Conservation (phyloP, 37 sponge, comb jelly and placozoan species). For the Geodia barretti region DNA sequence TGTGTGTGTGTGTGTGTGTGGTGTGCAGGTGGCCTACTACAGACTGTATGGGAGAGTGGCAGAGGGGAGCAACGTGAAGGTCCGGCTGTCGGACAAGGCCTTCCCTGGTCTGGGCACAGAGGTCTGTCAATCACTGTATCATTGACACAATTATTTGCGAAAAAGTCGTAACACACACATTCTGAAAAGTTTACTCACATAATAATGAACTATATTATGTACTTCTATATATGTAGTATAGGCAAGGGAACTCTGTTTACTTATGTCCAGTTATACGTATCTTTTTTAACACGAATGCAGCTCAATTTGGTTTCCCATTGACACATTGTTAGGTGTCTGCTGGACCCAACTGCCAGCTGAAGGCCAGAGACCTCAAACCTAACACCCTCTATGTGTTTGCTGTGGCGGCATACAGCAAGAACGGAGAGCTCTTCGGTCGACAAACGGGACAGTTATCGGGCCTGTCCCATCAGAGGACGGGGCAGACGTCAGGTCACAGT, state of each 20-base stretch:
- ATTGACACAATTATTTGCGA: background rate
- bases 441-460: too few relatives aligned
- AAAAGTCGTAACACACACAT: background rate
- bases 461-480: too few relatives aligned
- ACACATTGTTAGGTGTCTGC: conserved; percentile 59
- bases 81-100: conserved; percentile 79
- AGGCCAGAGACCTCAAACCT: conserved; percentile 58
- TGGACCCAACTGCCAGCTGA: conserved; percentile 36
- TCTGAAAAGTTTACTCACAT: too few relatives aligned
- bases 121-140: conserved; percentile 29
- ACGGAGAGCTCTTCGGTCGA: conserved; percentile 77
- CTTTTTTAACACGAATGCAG: too few relatives aligned
- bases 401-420: conserved; percentile 65
- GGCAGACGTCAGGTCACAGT: too few relatives aligned
- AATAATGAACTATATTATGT: too few relatives aligned
- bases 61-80: conserved; percentile 86
- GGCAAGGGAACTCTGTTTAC: too few relatives aligned
- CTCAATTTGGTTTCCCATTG: too few relatives aligned
- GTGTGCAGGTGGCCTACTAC: conserved; percentile 70
- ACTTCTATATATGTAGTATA: too few relatives aligned
- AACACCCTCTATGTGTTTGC: conserved; percentile 89
- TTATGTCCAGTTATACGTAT: too few relatives aligned
- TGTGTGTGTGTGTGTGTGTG: too few relatives aligned
- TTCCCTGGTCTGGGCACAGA: conserved; percentile 76
- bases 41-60: conserved; percentile 78